Evolutionary conservation across 2,888 invertebrate species (phyloP), one percentile per base, ranked within the genome.

Genomic region (Dendrolimus houi): DNA sequence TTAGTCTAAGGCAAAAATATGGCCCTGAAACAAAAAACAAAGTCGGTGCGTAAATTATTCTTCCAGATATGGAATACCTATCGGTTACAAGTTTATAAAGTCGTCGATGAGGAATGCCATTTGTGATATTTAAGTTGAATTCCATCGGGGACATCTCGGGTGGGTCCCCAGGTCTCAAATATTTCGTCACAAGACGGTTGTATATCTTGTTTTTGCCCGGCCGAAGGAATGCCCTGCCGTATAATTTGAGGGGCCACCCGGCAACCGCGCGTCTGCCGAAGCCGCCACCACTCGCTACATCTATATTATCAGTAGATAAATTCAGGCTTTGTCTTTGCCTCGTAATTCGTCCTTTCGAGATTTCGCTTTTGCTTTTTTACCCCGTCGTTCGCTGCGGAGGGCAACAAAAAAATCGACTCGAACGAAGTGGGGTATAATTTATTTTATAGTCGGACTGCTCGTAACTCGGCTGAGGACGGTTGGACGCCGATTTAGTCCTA

Each of bases 251-350:
- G 79, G 85, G 85, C 87, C 87, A 85, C 85, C 80, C 81, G 81
- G 80, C 83, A 83, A 83, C 86, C 75, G 67, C 68, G 72, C 79
- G 87, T 84, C 85, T 84, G 79, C 83, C 81, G 81, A 77, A 77
- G 77, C 75, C 82, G 80, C 83, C 84, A 47, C 9, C 12, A 9
- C 9, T 47, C 81, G 85, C 86, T 87, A 88, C 88, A 88, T 89
- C 90, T 90, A 90, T 87, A 90, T 90, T 89, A 90, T 90, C 90
- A 88, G 89, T 90, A 89, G 89, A 90, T 90, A 90, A 88, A 88
- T 90, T 89, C 85, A 83, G 86, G 87, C 88, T 87, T 88, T 89
- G 90, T 90, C 90, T 90, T 89, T 89, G 88, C 85, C 83, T 89
- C 88, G 87, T 88, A 89, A 88, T 87, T 89, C 88, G 90, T 88